These are phyloP conservation scores for Thecocarcelia acutangulata DNA, from an alignment of 2,888 invertebrate species.

Conservation along the genomic window DNA sequence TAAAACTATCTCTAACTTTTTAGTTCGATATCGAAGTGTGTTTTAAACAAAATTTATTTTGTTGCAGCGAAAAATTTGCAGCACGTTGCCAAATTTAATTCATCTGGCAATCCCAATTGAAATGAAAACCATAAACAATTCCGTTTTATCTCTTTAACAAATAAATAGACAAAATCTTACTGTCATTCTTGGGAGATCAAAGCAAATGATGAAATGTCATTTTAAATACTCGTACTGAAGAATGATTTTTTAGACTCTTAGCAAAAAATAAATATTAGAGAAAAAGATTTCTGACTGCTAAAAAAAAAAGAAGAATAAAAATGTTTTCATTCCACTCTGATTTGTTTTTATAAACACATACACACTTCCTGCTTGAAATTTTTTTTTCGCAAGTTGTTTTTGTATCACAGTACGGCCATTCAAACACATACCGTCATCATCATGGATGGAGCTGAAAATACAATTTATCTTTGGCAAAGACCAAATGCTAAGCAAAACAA, in stretches of 20 bases:
- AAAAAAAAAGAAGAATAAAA: too few species aligned
- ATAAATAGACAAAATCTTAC: not conserved
- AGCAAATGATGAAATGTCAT: constrained; percentile 51
- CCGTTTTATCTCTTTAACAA: not conserved
- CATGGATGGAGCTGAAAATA: constrained; percentile 31
- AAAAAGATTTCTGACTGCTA: too few species aligned
- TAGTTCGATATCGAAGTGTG: too few species aligned
- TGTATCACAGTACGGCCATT: not conserved
- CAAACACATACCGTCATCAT: constrained; percentile 14
- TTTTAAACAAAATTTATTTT: too few species aligned
- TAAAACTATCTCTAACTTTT: too few species aligned
- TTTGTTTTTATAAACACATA: not conserved
- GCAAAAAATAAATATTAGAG: too few species aligned
- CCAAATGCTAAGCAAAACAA: constrained; percentile 60
- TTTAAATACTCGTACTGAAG: constrained; percentile 37
- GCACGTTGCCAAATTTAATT: too few species aligned
- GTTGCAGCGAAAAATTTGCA: too few species aligned
- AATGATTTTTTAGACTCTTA: constrained; percentile 41
- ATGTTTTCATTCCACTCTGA: too few species aligned
- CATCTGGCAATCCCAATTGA: too few species aligned
- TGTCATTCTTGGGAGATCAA: not conserved
- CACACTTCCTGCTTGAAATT: too few species aligned
- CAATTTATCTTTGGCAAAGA: constrained; percentile 60
- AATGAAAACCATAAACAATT: too few species aligned
- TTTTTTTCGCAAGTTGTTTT: not conserved